Conservation (phyloP, 2,888 invertebrate species). For the Archaeoteleia sp. region DNA sequence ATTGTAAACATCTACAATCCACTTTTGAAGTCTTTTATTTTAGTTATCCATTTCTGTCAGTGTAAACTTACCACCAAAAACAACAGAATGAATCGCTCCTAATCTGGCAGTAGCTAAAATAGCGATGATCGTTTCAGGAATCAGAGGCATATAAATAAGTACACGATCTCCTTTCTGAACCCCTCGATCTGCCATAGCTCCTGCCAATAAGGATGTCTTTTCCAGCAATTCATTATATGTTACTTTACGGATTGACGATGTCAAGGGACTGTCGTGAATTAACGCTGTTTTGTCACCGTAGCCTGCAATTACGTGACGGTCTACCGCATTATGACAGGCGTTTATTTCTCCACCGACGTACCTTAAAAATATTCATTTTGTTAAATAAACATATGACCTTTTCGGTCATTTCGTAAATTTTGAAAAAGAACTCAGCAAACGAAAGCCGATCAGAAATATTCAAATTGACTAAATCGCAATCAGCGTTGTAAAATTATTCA, state of each 20-base stretch:
- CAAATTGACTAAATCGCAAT: too few relatives aligned
- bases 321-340: slow-evolving; percentile 94
- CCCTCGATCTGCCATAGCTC: slow-evolving; percentile 85
- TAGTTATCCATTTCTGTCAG: too few relatives aligned
- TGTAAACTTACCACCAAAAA: slow-evolving; percentile 89
- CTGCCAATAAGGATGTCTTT: slow-evolving; percentile 87
- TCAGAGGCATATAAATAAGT: slow-evolving; percentile 95
- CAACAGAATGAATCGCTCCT: slow-evolving; percentile 95
- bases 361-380: too few relatives aligned
- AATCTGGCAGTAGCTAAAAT: slow-evolving; percentile 92
- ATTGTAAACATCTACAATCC: too few relatives aligned
- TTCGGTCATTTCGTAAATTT: too few relatives aligned
- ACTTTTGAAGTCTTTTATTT: too few relatives aligned
- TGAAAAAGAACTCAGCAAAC: too few relatives aligned
- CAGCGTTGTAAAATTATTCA: too few relatives aligned
- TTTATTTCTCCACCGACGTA: slow-evolving; percentile 93
- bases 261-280: slow-evolving; percentile 93
- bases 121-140: slow-evolving; percentile 91
- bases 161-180: slow-evolving; percentile 89
- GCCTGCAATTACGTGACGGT: slow-evolving; percentile 89
- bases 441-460: too few relatives aligned
- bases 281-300: slow-evolving; percentile 87
- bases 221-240: slow-evolving; percentile 89
- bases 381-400: too few relatives aligned
- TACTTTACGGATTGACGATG: slow-evolving; percentile 84